These are phyloP conservation scores for Ibycter americanus DNA, from an alignment of 2,797 vertebrate genomes.

Conservation along the genomic window DNA sequence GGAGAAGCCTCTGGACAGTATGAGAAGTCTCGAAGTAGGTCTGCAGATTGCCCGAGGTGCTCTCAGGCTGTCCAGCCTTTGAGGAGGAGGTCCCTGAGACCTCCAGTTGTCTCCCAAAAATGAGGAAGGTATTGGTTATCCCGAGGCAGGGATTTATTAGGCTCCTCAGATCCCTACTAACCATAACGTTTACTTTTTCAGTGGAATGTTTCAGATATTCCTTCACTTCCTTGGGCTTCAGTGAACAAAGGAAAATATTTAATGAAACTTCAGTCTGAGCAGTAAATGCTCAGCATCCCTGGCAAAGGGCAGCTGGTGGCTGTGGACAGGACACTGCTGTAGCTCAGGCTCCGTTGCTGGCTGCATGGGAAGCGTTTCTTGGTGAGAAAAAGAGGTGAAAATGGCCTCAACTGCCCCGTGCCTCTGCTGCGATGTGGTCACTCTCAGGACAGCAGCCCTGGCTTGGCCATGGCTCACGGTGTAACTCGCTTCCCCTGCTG, in stretches of 20 bases:
- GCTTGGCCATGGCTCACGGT: neutral
- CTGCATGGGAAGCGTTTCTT: neutral
- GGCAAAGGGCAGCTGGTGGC: neutral
- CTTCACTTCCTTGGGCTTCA: neutral
- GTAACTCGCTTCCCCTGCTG: neutral
- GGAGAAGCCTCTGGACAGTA: neutral
- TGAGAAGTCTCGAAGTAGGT: neutral
- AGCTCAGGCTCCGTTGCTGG: neutral
- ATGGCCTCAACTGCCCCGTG: neutral
- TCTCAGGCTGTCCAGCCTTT: fast-evolving
- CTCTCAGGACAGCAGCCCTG: neutral
- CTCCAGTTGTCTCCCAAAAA: neutral
- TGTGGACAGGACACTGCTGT: neutral
- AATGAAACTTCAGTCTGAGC: neutral
- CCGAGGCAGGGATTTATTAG: neutral
- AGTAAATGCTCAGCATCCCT: neutral
- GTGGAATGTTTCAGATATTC: neutral
- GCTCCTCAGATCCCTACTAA: neutral
- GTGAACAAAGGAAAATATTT: neutral
- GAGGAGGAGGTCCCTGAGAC: neutral
- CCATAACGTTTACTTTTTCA: neutral
- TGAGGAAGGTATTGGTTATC: neutral
- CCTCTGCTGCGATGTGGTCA: neutral
- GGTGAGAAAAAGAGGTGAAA: neutral
- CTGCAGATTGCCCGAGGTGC: neutral